Percentiles rank a stretch among this genome's conserved stretches.
Conservation (phyloP, 2,797 vertebrate genomes). For the Pantherophis alleghaniensis region DNA sequence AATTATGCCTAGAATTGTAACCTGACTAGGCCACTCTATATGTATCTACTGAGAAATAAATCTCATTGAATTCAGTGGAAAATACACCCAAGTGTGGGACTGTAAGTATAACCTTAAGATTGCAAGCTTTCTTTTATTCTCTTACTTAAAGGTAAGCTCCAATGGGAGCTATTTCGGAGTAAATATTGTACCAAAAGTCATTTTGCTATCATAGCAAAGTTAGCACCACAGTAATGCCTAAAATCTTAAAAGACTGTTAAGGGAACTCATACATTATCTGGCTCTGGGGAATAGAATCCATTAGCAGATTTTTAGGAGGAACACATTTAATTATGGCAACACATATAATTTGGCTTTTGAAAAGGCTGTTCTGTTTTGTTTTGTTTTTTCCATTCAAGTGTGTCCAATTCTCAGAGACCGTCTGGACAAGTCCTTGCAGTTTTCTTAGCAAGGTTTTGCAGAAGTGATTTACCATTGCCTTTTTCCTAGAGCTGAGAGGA, state of each 20-base stretch:
- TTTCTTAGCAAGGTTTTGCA: background rate
- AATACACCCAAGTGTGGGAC: background rate
- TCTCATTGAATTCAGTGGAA: background rate
- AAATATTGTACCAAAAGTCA: background rate
- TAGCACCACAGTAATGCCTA: background rate
- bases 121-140: background rate
- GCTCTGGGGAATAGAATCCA: background rate
- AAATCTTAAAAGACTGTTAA: background rate
- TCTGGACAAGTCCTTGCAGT: background rate
- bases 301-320: background rate
- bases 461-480: background rate
- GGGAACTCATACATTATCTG: background rate
- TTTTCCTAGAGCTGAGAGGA: background rate
- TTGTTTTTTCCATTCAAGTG: background rate
- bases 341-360: background rate
- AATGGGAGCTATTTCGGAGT: background rate
- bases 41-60: background rate
- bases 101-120: background rate
- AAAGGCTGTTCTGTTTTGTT: background rate
- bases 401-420: background rate
- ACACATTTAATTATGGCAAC: background rate
- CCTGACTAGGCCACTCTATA: background rate
- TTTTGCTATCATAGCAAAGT: background rate
- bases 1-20: background rate
- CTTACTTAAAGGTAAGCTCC: background rate